Conservation (phyloP, 2,113 vertebrate genomes). For the Pelobates fuscus region DNA sequence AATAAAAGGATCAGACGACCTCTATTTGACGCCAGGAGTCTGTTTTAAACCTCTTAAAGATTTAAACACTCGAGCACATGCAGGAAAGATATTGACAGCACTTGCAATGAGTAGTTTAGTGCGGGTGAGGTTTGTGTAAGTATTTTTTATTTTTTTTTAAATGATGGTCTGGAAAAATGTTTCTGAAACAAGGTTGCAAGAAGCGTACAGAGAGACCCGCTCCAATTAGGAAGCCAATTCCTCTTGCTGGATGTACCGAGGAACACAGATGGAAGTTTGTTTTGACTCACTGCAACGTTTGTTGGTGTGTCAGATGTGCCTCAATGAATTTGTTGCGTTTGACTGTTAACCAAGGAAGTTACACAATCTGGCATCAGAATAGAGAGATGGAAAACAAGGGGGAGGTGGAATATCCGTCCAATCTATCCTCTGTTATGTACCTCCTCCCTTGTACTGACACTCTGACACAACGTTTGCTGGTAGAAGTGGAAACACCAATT, state of each 20-base stretch:
- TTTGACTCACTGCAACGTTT: constrained; percentile 19
- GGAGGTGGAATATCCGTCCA: neutral
- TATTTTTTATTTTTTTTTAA: no score
- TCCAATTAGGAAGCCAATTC: neutral
- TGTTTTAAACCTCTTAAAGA: no score
- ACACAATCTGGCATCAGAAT: constrained; percentile 32
- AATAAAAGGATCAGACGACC: no score
- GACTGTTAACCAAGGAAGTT: constrained; percentile 41
- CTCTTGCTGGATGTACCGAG: neutral
- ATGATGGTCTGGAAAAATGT: neutral
- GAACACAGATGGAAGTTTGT: constrained; percentile 37
- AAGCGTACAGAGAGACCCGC: neutral
- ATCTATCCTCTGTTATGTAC: neutral
- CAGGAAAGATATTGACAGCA: no score
- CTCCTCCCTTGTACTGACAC: constrained; percentile 18
- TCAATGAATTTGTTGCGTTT: constrained; percentile 36
- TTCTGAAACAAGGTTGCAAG: neutral
- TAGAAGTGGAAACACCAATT: neutral
- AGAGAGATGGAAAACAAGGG: constrained; percentile 2
- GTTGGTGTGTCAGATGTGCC: constrained; percentile 32
- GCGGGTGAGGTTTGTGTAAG: no score
- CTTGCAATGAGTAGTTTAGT: no score
- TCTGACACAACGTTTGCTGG: neutral
- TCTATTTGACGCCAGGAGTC: no score
- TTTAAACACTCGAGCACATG: no score